Percentiles rank a stretch among this genome's conserved stretches.
These are phyloP conservation scores for Eonycteris spelaea DNA, from an alignment of 2,113 vertebrate species.

Conservation along the genomic window DNA sequence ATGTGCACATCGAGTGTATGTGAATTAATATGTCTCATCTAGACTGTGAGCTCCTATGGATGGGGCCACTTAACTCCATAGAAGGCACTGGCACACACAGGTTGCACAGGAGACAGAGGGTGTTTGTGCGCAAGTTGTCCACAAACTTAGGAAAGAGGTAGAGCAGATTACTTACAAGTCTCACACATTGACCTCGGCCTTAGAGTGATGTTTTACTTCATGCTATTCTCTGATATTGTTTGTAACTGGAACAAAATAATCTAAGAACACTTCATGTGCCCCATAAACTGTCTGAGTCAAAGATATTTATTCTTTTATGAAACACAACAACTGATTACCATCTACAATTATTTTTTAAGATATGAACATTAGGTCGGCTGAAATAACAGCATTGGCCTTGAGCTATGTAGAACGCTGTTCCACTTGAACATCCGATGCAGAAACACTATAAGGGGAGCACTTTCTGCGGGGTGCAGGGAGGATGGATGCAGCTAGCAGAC, in stretches of 20 bases:
- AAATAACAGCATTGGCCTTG: not conserved
- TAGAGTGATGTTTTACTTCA: not conserved
- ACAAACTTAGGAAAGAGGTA: not conserved
- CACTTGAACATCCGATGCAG: not conserved
- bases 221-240: not conserved
- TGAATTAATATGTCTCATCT: not conserved
- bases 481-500: not conserved
- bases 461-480: not conserved
- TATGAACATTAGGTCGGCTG: not conserved
- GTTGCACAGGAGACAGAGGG: not conserved
- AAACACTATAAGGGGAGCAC: too few relatives aligned
- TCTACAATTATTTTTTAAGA: not conserved
- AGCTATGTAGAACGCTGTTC: accelerated
- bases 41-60: not conserved
- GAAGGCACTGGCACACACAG: not conserved
- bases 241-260: not conserved
- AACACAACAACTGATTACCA: not conserved
- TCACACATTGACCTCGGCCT: not conserved
- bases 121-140: not conserved
- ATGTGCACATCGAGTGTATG: not conserved
- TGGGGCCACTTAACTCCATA: not conserved
- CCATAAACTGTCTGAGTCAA: not conserved
- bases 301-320: not conserved
- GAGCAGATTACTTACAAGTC: not conserved
- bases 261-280: not conserved